Evolutionary conservation across 2,113 vertebrate genomes (phyloP), one percentile per base, ranked within the genome.

Genomic region (Petroica traversi): DNA sequence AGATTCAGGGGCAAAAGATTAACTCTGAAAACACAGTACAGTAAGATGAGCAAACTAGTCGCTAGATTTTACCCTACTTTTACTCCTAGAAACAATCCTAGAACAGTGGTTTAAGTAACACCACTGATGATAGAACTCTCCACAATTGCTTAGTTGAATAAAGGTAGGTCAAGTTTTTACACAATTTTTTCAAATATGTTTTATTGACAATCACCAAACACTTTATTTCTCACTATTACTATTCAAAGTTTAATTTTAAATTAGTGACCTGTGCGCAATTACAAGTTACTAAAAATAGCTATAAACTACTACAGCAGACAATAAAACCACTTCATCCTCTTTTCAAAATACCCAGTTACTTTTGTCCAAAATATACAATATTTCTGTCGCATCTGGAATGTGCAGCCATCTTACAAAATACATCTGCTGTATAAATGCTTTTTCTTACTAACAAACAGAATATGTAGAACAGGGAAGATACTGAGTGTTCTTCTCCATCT

Each of bases 381-480:
- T 55, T 86, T 89, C 55, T 51, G 12, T 38, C 22, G 49, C 6
- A 13, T 55, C 34, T 93, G 64, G 69, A 91, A 72, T 16, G 17
- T 28, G 68, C n/a, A 68, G 19, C 13, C 41, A 81, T 36, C 38
- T 74, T 36, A 79, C 12, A 57, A 86, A 88, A 59, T 2, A 1
- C 17, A 54, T 41, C 41, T 63, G 46, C 29, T 9, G 1, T 48
- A 51, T 14, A 36, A 77, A 38, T 1, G 1, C 4, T 66, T 86
- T 57, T 72, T 75, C 26, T 80, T 59, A 38, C 11, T 63, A 82
- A 62, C 18, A 7, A 58, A 66, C 34, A 63, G 48, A 85, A 41
- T 20, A 68, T 8, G 31, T 0, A 2, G 48, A 22, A 31, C 5
- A 40, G 0, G 33, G 20, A 64, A 61, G 4, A 34, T 46, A 66